phyloP scores from a whole-genome alignment of 2,797 vertebrate species.

The Sebastes oblongus region DNA sequence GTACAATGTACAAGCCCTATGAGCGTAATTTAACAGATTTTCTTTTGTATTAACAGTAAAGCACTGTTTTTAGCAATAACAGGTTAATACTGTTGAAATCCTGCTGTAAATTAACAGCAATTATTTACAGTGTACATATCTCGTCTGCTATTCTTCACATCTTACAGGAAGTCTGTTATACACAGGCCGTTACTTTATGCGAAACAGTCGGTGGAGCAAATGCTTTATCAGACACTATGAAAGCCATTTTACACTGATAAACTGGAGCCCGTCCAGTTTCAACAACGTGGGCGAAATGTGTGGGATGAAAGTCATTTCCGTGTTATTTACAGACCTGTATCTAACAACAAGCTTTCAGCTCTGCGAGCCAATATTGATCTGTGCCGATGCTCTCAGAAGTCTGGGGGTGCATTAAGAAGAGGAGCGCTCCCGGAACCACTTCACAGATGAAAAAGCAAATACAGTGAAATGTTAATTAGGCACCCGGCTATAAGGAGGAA shows the following conservation, averaged over 20 bases:
- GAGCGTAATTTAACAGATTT: too few species aligned
- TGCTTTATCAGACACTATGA: not conserved
- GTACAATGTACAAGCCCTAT: too few species aligned
- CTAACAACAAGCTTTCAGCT: slow-evolving; percentile 41
- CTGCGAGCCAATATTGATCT: slow-evolving; percentile 47
- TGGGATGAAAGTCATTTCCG: slow-evolving; percentile 17
- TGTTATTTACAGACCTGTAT: slow-evolving; percentile 5
- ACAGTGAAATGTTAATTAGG: slow-evolving; percentile 11
- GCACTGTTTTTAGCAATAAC: too few species aligned
- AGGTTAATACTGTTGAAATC: too few species aligned
- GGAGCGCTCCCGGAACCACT: slow-evolving; percentile 19
- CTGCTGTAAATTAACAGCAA: too few species aligned
- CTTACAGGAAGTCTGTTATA: not conserved
- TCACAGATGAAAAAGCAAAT: not conserved
- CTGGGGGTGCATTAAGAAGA: slow-evolving; percentile 56
- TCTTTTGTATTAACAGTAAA: too few species aligned
- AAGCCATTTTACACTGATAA: not conserved
- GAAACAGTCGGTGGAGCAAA: not conserved
- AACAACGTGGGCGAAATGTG: not conserved
- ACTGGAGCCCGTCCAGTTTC: slow-evolving; percentile 1
- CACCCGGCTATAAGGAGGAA: not conserved
- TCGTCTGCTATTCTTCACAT: not conserved
- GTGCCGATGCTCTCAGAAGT: slow-evolving; percentile 29
- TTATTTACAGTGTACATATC: too few species aligned
- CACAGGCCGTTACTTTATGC: not conserved